These are phyloP conservation scores for Sphaeramia orbicularis DNA, from an alignment of 2,797 vertebrate genomes.

Conservation along the genomic window DNA sequence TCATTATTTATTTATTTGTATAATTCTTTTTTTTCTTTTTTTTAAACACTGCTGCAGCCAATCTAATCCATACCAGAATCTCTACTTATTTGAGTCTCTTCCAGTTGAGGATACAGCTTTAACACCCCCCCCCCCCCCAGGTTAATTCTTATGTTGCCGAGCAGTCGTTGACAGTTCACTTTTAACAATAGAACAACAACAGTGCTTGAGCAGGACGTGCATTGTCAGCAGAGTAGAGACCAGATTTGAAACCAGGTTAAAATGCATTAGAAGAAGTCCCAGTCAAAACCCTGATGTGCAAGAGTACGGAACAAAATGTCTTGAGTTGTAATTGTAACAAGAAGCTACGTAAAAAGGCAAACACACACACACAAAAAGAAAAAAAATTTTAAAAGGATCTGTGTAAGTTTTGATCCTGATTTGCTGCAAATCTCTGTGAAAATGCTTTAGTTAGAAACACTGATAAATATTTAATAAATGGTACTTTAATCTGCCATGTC, in stretches of 20 bases:
- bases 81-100: background rate
- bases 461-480: no score
- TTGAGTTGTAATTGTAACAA: background rate
- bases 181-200: no score
- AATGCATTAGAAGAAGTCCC: background rate
- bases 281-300: background rate
- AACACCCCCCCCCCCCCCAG: no score
- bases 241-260: no score
- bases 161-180: background rate
- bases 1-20: constrained; percentile 28
- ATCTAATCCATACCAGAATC: constrained; percentile 5
- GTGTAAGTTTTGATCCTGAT: no score
- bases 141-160: background rate
- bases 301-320: background rate
- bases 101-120: no score
- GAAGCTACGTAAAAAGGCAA: background rate
- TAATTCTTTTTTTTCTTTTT: constrained; percentile 1
- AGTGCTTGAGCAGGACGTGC: background rate
- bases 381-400: no score
- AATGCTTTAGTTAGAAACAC: no score
- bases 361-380: background rate
- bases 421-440: no score
- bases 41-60: constrained; percentile 20
- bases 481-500: constrained; percentile 29
- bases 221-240: no score